Evolutionary conservation across 2,113 vertebrate species (phyloP), one percentile per base, ranked within the genome.

Genomic region (Periophthalmus modestus): DNA sequence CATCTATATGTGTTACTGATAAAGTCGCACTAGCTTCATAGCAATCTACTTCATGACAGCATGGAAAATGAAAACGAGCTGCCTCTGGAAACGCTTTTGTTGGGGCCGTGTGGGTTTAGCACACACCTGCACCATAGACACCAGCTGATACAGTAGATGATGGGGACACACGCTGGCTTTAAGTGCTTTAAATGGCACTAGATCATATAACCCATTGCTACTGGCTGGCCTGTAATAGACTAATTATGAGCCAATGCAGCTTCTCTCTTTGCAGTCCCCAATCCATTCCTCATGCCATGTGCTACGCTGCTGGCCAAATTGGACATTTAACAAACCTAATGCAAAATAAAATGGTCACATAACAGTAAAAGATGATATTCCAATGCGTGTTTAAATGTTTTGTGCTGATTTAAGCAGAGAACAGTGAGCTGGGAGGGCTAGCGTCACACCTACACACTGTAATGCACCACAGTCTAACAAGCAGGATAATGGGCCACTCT

Each of bases 151-250:
- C 77, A 77, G 79, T 81, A 82, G 84, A 86, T 67, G 84, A 81
- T 52, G 12, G 63, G 76, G 68, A 82, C 74, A 69, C 78, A 84
- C 59, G 87, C 81, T 75, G 85, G 75, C 77, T 87, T 84, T 72
- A 88, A 89, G 84, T 80, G 85, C 81, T 81, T 78, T 83, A 87
- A 59, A 91, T 84, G 84, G 82, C 82, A 61, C 81, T 66, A 69
- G 79, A 89, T 89, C 84, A 84, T 79, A 85, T 74, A 85, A 84
- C 81, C 85, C 69, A 74, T 73, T 24, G 46, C 71, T 77, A 73
- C 85, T 69, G 83, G 65, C 79, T 76, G 59, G 11, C 74, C 85
- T 79, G 73, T 83, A 86, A 85, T 77, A 81, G 85, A 85, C 81
- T 83, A 89, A 87, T 91, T 84, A 85, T 81, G 76, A 76, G 77